Percentiles rank a stretch among this genome's conserved stretches.
Conservation (phyloP, 37 sponge, comb jelly and placozoan genomes). For the Eunapius fragilis region DNA sequence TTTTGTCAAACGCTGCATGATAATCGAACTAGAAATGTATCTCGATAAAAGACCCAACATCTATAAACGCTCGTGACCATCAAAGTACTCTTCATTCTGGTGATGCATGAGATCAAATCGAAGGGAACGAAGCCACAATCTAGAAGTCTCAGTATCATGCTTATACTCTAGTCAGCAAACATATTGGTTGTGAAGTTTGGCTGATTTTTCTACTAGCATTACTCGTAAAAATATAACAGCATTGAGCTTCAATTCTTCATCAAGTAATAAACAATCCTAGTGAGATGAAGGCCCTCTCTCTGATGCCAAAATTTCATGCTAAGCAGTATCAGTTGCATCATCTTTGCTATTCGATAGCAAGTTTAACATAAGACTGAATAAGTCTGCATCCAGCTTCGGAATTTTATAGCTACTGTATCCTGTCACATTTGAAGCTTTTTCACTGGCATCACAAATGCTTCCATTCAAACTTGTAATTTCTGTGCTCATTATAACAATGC, state of each 20-base stretch:
- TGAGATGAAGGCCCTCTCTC: conserved; percentile 1
- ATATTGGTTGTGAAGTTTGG: conserved; percentile 39
- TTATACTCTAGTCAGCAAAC: conserved; percentile 7
- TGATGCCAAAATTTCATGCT: conserved; percentile 18
- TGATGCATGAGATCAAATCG: conserved; percentile 11
- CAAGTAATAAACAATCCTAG: background rate
- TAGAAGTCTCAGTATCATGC: conserved; percentile 10
- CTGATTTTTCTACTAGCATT: conserved; percentile 28
- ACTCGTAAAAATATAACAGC: conserved; percentile 27
- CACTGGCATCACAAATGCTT: conserved; percentile 3
- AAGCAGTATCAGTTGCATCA: background rate
- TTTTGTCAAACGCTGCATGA: background rate
- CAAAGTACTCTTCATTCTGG: conserved; percentile 45
- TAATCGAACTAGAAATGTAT: background rate
- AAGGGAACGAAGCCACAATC: conserved; percentile 21
- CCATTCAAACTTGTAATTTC: no score
- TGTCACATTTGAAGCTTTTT: conserved; percentile 1
- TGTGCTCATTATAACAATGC: no score
- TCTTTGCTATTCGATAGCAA: background rate
- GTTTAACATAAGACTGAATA: background rate
- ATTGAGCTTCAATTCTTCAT: conserved; percentile 27
- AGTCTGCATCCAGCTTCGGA: conserved; percentile 1
- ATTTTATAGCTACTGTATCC: background rate
- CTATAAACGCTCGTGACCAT: conserved; percentile 56
- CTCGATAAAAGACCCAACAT: conserved; percentile 34